phyloP scores from a whole-genome alignment of 2,797 vertebrate species.

The Lemur catta region DNA sequence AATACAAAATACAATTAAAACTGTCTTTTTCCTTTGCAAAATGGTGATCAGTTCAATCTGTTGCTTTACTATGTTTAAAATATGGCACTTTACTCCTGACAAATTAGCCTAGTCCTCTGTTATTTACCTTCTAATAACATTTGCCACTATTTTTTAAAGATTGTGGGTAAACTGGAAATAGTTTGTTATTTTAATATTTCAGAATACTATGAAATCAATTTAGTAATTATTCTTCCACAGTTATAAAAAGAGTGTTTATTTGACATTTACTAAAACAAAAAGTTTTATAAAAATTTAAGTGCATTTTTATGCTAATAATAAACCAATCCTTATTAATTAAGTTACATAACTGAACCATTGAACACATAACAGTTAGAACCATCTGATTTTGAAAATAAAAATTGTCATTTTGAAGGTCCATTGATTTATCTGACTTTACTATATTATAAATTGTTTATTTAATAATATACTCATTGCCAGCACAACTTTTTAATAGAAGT shows the following conservation, averaged over 20 bases:
- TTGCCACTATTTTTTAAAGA: neutral
- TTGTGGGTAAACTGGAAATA: neutral
- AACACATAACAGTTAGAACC: neutral
- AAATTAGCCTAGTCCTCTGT: neutral
- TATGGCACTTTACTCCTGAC: neutral
- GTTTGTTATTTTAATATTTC: neutral
- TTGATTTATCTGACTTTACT: conserved; percentile 60
- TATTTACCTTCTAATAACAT: neutral
- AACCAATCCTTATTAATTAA: neutral
- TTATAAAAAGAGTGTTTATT: neutral
- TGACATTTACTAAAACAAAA: neutral
- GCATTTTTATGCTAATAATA: conserved; percentile 11
- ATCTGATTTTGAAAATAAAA: conserved; percentile 19
- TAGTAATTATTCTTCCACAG: neutral
- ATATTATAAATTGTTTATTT: conserved; percentile 78
- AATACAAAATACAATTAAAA: neutral
- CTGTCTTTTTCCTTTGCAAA: neutral
- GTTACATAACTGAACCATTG: conserved; percentile 6
- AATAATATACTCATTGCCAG: conserved; percentile 60
- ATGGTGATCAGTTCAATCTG: neutral
- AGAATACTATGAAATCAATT: neutral
- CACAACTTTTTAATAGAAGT: conserved; percentile 81
- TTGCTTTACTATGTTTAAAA: neutral
- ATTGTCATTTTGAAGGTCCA: neutral
- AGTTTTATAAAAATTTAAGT: neutral